Base-by-base conservation (phyloP, 2,113 vertebrate species). In the Burhinus bistriatus region DNA sequence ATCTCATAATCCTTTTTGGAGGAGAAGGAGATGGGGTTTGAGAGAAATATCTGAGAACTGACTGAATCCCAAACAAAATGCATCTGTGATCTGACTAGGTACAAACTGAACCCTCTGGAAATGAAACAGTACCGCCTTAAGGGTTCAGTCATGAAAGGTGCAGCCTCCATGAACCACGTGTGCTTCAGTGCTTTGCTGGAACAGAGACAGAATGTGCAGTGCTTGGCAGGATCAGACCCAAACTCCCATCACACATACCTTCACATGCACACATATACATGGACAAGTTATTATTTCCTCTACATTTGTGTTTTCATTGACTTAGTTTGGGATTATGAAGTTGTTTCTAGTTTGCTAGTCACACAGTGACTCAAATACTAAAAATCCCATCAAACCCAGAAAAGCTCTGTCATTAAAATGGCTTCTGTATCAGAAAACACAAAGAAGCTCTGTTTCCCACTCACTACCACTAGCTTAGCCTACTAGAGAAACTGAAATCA, bases 191-290 rank as follows among this genome's bases (percentile, higher is more conserved):
- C 13, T 40, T 29, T 69, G 23, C 9, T 73, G 54, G 32, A 94
- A 52, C 10, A 65, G 51, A 78, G 14, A n/a, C 3, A 73, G 17
- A 64, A 65, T 3, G 9, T 5, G 8, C 29, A 59, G 22, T 9
- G 8, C 9, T 59, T 57, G 30, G 5, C 21, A 55, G 47, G 23
- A 59, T 78, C 47, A 65, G 8, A 12, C 34, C 30, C 38, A n/a
- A 66, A 4, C 22, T 72, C 11, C 16, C 11, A 45, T 17, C 38
- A 38, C 32, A 51, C 27, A 20, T 4, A 19, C 5, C 6, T 9
- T 4, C 11, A 51, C 13, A 4, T 2, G 5, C 9, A 36, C 19
- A 21, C 2, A 21, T 5, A 34, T 19, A 42, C 4, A 10, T 3
- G 16, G 30, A 6, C 14, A 38, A 52, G 40, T 40, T 40, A 8